phyloP scores from a whole-genome alignment of 2,888 invertebrate genomes.

The Caenorhabditis panamensis region DNA sequence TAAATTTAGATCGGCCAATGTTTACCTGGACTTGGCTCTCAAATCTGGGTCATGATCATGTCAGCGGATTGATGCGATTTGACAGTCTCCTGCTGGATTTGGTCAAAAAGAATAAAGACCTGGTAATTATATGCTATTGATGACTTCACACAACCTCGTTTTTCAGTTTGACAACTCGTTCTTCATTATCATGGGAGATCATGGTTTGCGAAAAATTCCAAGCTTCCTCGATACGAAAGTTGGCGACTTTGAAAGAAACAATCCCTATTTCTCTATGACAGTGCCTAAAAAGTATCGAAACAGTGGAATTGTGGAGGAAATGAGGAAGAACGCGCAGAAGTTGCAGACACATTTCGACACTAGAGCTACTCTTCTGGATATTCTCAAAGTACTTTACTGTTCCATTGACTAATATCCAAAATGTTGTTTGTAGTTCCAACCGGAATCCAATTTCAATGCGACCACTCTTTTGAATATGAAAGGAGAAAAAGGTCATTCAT shows the following conservation, averaged over 20 bases:
- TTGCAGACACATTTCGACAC: slow-evolving; percentile 64
- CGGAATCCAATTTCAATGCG: slow-evolving; percentile 11
- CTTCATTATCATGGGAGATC: slow-evolving; percentile 67
- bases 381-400: slow-evolving; percentile 51
- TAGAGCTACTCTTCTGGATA: slow-evolving; percentile 61
- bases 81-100: slow-evolving; percentile 62
- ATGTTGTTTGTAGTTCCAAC: slow-evolving; percentile 40
- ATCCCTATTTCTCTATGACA: slow-evolving; percentile 62
- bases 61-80: slow-evolving; percentile 50
- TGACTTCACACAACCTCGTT: neutral
- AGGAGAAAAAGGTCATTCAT: slow-evolving; percentile 54
- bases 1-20: slow-evolving; percentile 53
- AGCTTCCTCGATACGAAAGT: slow-evolving; percentile 24
- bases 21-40: slow-evolving; percentile 66
- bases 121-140: slow-evolving; percentile 11
- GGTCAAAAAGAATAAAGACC: slow-evolving; percentile 49
- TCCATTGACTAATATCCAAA: no score
- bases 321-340: slow-evolving; percentile 49
- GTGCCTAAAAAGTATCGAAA: slow-evolving; percentile 54
- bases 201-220: slow-evolving; percentile 52
- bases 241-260: slow-evolving; percentile 59
- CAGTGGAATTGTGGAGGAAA: slow-evolving; percentile 19
- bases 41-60: slow-evolving; percentile 57
- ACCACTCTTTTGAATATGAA: slow-evolving; percentile 18
- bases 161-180: slow-evolving; percentile 63